phyloP scores from a whole-genome alignment of 2,113 vertebrate genomes.

The Raphicerus campestris region DNA sequence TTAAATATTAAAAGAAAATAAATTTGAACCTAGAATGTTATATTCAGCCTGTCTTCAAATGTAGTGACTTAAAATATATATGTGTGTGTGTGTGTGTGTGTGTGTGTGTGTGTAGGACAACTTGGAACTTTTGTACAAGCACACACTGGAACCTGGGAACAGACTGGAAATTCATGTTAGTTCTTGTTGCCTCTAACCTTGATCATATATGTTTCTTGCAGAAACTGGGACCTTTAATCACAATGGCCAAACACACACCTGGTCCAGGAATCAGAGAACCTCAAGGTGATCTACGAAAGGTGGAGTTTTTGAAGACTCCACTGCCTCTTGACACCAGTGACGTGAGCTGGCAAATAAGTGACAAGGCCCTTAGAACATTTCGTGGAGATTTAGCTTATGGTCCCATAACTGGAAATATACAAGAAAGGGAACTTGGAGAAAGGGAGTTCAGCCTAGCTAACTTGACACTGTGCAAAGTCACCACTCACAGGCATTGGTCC shows the following conservation, averaged over 20 bases:
- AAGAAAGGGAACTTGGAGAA: background rate
- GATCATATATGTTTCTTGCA: background rate
- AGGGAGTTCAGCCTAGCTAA: background rate
- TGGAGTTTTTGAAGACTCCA: background rate
- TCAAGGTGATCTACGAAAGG: background rate
- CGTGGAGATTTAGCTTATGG: background rate
- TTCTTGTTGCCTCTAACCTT: background rate
- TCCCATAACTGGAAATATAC: background rate
- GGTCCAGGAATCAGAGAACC: background rate
- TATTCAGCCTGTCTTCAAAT: background rate
- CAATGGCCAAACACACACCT: background rate
- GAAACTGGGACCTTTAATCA: background rate
- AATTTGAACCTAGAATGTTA: background rate
- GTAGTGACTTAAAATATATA: background rate
- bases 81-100: background rate
- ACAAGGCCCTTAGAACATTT: background rate
- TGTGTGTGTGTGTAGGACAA: background rate
- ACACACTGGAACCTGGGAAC: background rate
- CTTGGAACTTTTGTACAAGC: background rate
- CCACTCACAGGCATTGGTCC: too few relatives aligned
- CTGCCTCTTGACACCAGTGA: background rate
- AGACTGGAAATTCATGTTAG: too few relatives aligned
- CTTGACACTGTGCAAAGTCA: background rate
- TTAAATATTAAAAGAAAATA: conserved; percentile 11
- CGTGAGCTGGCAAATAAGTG: background rate